A percentile compares a stretch with the other conserved stretches of the same genome.
These are phyloP conservation scores for Leptothorax acervorum DNA, from an alignment of 2,888 invertebrate genomes.

Conservation along the genomic window DNA sequence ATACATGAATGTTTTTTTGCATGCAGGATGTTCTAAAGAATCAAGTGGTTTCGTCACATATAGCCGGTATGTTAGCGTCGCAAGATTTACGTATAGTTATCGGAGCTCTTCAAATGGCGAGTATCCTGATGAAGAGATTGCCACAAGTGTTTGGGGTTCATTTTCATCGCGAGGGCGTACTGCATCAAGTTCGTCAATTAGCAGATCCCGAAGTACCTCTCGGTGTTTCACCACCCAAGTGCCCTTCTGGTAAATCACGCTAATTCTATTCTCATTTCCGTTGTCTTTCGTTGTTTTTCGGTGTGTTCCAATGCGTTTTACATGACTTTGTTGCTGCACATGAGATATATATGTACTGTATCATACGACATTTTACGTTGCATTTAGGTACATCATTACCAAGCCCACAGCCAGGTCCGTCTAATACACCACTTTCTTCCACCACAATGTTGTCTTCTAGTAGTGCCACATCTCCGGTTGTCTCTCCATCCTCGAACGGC, in stretches of 20 bases:
- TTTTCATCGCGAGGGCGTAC: conserved; percentile 98
- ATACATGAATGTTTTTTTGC: conserved; percentile 23
- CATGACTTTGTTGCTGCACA: background rate
- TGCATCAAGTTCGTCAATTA: conserved; percentile 94
- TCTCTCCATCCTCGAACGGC: conserved; percentile 84
- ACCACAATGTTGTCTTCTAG: conserved; percentile 83
- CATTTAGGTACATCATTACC: conserved; percentile 82
- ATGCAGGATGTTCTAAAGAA: conserved; percentile 87
- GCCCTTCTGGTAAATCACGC: conserved; percentile 81
- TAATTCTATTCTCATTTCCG: background rate
- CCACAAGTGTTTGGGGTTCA: conserved; percentile 98
- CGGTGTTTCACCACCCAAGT: conserved; percentile 86
- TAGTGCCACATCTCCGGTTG: conserved; percentile 83
- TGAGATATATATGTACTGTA: background rate
- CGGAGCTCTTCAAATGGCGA: conserved; percentile 98
- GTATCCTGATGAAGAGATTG: conserved; percentile 98
- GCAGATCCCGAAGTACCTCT: conserved; percentile 89
- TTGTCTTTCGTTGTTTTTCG: background rate
- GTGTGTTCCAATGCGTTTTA: background rate
- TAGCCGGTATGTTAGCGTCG: conserved; percentile 99
- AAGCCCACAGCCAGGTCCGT: conserved; percentile 85
- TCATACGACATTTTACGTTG: conserved; percentile 7
- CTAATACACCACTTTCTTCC: conserved; percentile 83
- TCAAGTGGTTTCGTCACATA: conserved; percentile 96
- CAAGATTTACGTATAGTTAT: conserved; percentile 98